Base-by-base conservation (phyloP, 2,797 vertebrate species). In the Protonibea diacanthus region DNA sequence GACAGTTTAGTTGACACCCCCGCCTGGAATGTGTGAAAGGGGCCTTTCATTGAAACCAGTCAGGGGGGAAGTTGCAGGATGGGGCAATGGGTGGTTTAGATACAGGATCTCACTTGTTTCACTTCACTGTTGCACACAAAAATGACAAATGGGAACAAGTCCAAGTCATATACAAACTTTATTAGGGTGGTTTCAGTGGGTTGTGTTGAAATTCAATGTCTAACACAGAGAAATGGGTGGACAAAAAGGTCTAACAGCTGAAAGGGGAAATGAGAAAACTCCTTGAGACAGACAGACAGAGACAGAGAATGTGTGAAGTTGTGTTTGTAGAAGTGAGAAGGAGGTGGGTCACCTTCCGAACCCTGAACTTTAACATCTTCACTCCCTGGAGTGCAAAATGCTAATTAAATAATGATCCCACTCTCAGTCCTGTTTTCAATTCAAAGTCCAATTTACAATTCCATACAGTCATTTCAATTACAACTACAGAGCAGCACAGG, bases 11-110 rank as follows among this genome's bases (percentile, higher is more conserved):
- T 86, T 93, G 83, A 91, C 92, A 89, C 88, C 68, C 44, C 18
- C 6, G 23, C 8, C 20, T 77, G 85, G 90, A 91, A 89, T 93
- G 90, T 92, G 71, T 65, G 25, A 85, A 76, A 29, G 51, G 38
- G 11, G n/a, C 76, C 33, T 85, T 81, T 74, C 71, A 64, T n/a
- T 82, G 78, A 89, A 89, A 91, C 83, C 72, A 68, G 23, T 23
- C 14, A n/a, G 64, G 44, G 42, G 65, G 42, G 58, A 5, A 44
- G 4, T 42, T 21, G 62, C 51, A 10, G 71, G 51, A 42, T 62
- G 65, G 48, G 23, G 10, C 11, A 12, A 6, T 27, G 48, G 23
- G 10, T 13, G 9, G 6, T 21, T 15, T 3, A 13, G 17, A 20
- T 48, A 27, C 65, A 57, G 13, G 21, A 33, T 18, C 15, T 64